A percentile compares a stretch with the other conserved stretches of the same genome.
Evolutionary conservation across 2,113 vertebrate genomes (phyloP).

Genomic region (Aix galericulata): DNA sequence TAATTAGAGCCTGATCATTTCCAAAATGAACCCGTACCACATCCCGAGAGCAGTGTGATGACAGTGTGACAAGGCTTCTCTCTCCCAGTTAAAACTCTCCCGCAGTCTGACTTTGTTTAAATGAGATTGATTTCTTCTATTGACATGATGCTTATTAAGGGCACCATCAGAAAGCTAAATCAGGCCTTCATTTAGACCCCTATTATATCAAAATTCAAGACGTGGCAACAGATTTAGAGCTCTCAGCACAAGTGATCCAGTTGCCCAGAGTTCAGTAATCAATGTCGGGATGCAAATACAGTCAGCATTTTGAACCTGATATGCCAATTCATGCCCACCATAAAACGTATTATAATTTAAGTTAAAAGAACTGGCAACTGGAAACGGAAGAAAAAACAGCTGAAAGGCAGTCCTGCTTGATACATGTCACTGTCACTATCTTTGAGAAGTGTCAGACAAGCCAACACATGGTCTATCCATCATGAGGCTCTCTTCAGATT

Average conservation of each 20-base stretch:
- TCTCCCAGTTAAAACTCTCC: not conserved
- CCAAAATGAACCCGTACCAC: not conserved
- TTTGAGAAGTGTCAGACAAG: slow-evolving; percentile 59
- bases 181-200: not conserved
- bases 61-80: not conserved
- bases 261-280: not conserved
- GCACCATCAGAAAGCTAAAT: not conserved
- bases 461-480: slow-evolving; percentile 55
- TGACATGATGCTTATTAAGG: not conserved
- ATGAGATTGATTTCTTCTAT: not conserved
- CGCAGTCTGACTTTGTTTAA: not conserved
- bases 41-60: not conserved
- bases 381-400: slow-evolving; percentile 43
- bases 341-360: not conserved
- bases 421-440: slow-evolving; percentile 52
- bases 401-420: slow-evolving; percentile 52
- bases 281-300: not conserved
- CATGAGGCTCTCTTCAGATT: not conserved
- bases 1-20: not conserved
- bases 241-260: not conserved
- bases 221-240: not conserved
- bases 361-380: not conserved
- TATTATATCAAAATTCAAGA: not conserved
- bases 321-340: not conserved
- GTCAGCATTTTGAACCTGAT: not conserved